Evolutionary conservation across 92 coral and sea anemone genomes (phyloP).

Genomic region (Bergia sp.): DNA sequence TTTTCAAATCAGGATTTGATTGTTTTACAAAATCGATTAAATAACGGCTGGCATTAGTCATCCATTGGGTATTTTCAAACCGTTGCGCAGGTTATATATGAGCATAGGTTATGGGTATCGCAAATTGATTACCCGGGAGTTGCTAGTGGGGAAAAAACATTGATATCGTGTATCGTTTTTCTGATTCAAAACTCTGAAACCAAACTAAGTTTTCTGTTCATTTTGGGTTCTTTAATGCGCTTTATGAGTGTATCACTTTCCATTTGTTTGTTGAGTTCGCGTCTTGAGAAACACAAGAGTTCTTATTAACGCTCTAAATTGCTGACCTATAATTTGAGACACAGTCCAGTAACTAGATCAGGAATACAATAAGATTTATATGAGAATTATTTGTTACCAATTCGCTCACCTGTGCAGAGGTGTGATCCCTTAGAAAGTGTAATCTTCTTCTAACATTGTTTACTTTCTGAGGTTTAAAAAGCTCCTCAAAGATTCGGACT

Average conservation of each 20-base stretch:
- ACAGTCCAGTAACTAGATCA: neutral
- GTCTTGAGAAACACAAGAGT: neutral
- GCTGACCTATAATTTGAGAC: neutral
- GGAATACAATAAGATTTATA: neutral
- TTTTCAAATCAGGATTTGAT: constrained; percentile 32
- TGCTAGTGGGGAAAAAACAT: too few relatives aligned
- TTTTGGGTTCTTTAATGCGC: neutral
- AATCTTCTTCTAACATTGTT: neutral
- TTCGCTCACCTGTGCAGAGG: constrained; percentile 4
- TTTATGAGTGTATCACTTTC: neutral
- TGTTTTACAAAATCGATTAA: constrained; percentile 32
- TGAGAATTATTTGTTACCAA: neutral
- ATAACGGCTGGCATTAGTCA: constrained; percentile 20
- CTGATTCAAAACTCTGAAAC: neutral
- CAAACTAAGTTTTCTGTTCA: neutral
- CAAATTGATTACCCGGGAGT: neutral
- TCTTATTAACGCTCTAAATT: neutral
- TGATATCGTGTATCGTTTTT: neutral
- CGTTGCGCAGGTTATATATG: neutral
- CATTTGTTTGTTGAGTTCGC: neutral
- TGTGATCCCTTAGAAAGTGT: neutral
- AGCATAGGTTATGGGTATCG: neutral
- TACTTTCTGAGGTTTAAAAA: neutral
- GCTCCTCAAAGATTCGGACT: neutral
- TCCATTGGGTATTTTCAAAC: neutral